Evolutionary conservation across 30 jellyfish, hydroid and myxozoan genomes (phyloP).

Genomic region (Cassiopea andromeda): DNA sequence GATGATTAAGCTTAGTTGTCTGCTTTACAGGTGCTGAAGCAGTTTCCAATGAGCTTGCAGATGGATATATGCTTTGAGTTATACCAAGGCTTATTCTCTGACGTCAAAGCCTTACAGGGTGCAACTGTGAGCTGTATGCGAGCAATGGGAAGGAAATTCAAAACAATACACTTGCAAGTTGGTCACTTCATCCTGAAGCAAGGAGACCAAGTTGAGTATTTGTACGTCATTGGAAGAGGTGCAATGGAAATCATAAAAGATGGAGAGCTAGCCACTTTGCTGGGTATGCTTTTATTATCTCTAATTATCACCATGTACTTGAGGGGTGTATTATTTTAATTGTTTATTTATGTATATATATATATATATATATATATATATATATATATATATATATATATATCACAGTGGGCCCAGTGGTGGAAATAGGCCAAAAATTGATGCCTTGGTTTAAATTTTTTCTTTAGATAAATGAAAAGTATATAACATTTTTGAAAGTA

Average conservation of each 20-base stretch:
- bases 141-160: slow-evolving; percentile 84
- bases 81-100: slow-evolving; percentile 76
- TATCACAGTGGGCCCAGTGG: too few relatives aligned
- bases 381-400: too few relatives aligned
- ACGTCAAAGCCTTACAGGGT: slow-evolving; percentile 70
- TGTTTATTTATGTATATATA: too few relatives aligned
- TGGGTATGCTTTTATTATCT: slow-evolving; percentile 30
- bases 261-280: slow-evolving; percentile 70
- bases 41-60: slow-evolving; percentile 90
- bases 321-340: too few relatives aligned
- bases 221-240: slow-evolving; percentile 83
- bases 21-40: slow-evolving; percentile 68
- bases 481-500: too few relatives aligned
- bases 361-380: too few relatives aligned
- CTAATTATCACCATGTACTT: too few relatives aligned
- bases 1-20: not conserved
- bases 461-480: too few relatives aligned
- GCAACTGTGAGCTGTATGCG: slow-evolving; percentile 97
- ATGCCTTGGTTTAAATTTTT: too few relatives aligned
- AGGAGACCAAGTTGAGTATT: slow-evolving; percentile 84
- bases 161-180: slow-evolving; percentile 76
- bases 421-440: too few relatives aligned
- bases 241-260: slow-evolving; percentile 85
- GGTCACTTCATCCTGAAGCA: slow-evolving; percentile 79
- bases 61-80: slow-evolving; percentile 86